These are phyloP conservation scores for Oligia latruncula DNA, from an alignment of 2,888 invertebrate species.

Conservation along the genomic window DNA sequence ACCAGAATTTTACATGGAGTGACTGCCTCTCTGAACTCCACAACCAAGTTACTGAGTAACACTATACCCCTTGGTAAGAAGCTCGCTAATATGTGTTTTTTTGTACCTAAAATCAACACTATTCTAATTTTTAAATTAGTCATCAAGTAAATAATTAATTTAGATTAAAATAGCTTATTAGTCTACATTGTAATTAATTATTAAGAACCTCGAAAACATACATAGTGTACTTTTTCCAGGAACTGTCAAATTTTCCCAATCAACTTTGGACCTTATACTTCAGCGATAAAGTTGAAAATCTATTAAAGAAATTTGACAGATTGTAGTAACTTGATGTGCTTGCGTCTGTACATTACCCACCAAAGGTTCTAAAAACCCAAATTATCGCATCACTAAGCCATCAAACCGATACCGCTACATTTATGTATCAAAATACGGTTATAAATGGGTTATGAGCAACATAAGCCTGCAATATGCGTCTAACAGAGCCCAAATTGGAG, in stretches of 20 bases:
- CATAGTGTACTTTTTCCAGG: too few species aligned
- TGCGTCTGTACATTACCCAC: not conserved
- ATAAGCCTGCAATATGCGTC: slow-evolving; percentile 52
- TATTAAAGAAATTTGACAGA: too few species aligned
- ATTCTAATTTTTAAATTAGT: too few species aligned
- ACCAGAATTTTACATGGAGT: not conserved
- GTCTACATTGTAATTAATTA: too few species aligned
- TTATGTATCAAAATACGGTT: slow-evolving; percentile 28
- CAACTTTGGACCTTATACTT: too few species aligned
- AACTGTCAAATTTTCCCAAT: too few species aligned
- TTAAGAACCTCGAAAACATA: not conserved
- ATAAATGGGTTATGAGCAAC: slow-evolving; percentile 21
- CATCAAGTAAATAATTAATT: too few species aligned
- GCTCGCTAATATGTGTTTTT: too few species aligned
- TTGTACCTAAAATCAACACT: too few species aligned
- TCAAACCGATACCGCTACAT: slow-evolving; percentile 3
- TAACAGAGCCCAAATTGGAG: slow-evolving; percentile 57
- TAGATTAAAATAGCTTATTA: too few species aligned
- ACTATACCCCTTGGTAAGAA: not conserved
- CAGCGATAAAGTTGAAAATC: too few species aligned
- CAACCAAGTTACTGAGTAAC: not conserved
- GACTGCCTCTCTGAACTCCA: not conserved
- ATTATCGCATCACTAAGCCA: slow-evolving; percentile 1
- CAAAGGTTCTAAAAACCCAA: not conserved
- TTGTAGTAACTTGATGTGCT: too few species aligned